Conservation (phyloP, 1,140 invertebrate species). For the Caerostris extrusa region DNA sequence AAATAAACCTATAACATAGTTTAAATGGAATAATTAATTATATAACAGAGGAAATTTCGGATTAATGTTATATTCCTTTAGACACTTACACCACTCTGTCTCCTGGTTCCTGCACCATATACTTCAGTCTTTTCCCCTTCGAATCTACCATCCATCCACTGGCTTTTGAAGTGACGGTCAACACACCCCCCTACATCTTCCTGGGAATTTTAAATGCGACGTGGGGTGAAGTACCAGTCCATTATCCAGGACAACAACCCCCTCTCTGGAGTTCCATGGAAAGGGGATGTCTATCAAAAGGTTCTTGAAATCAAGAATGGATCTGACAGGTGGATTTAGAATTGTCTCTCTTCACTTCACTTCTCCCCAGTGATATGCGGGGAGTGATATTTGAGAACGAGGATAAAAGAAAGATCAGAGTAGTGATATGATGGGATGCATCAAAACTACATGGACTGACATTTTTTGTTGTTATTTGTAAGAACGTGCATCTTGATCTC, state of each 20-base stretch:
- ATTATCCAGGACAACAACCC: neutral
- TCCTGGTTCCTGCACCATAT: too few relatives aligned
- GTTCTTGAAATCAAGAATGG: constrained; percentile 15
- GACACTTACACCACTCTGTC: neutral
- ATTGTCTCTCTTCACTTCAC: neutral
- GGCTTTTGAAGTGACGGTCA: neutral
- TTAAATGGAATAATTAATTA: too few relatives aligned
- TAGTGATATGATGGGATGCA: neutral
- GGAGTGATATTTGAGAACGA: neutral
- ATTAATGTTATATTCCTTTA: neutral
- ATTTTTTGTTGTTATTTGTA: too few relatives aligned
- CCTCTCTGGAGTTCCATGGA: neutral
- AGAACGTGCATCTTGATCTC: too few relatives aligned
- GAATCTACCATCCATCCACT: neutral
- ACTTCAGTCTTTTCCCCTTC: neutral
- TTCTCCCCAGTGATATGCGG: neutral
- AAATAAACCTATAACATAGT: too few relatives aligned
- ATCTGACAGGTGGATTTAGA: constrained; percentile 42
- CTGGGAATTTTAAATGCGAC: neutral
- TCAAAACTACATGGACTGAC: neutral
- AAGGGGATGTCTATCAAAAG: neutral
- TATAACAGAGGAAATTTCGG: too few relatives aligned
- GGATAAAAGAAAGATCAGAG: neutral
- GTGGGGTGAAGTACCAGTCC: neutral
- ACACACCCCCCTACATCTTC: neutral